A percentile compares a stretch with the other conserved stretches of the same genome.
Conservation (phyloP, 2,888 invertebrate species). For the Heliconius ismenius region DNA sequence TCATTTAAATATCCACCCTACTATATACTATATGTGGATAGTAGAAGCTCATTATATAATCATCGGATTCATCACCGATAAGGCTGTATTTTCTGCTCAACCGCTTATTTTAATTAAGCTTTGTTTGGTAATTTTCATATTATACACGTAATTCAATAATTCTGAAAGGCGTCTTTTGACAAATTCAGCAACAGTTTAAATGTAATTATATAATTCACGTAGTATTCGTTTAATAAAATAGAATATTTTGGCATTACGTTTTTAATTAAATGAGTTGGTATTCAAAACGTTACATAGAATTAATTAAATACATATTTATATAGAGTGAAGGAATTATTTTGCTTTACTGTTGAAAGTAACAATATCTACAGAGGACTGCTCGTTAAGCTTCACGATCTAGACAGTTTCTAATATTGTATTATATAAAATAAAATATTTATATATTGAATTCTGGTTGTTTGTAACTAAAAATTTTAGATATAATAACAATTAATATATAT, state of each 20-base stretch:
- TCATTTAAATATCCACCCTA: slow-evolving; percentile 2
- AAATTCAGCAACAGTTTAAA: slow-evolving; percentile 15
- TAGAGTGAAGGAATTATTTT: too few species aligned
- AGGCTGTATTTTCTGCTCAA: slow-evolving; percentile 33
- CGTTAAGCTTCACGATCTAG: background rate
- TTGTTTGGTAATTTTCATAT: slow-evolving; percentile 31
- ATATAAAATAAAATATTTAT: too few species aligned
- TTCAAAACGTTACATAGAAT: background rate
- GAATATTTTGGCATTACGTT: background rate
- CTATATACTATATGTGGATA: background rate
- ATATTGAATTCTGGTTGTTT: too few species aligned
- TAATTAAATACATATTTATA: too few species aligned
- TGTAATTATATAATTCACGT: background rate
- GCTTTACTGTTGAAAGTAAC: too few species aligned
- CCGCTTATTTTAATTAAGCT: slow-evolving; percentile 35
- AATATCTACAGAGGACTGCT: background rate
- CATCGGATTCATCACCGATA: slow-evolving; percentile 34
- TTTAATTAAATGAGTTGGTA: background rate
- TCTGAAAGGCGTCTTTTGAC: slow-evolving; percentile 23
- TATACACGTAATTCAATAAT: slow-evolving; percentile 26
- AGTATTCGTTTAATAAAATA: background rate
- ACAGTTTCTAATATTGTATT: too few species aligned
- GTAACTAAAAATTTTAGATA: too few species aligned
- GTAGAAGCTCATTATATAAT: slow-evolving; percentile 30
- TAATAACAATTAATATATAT: too few species aligned